Evolutionary conservation across 2,797 vertebrate genomes (phyloP).

Genomic region (Eutrigla gurnardus): DNA sequence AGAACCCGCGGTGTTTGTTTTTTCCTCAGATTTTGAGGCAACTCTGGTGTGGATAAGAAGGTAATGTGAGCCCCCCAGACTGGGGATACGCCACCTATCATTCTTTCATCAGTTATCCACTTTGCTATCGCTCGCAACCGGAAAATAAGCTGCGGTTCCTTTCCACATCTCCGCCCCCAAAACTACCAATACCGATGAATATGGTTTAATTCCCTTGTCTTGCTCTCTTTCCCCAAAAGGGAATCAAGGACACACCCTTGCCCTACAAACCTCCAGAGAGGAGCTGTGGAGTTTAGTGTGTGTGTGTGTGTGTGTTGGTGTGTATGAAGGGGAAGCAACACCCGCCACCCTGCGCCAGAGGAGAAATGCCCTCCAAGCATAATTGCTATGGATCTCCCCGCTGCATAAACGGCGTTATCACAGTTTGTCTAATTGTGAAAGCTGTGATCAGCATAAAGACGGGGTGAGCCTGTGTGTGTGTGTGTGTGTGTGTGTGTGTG

Average conservation of each 20-base stretch:
- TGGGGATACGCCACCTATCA: slow-evolving; percentile 40
- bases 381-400: slow-evolving; percentile 78
- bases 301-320: slow-evolving; percentile 10
- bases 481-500: slow-evolving; percentile 18
- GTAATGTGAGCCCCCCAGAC: slow-evolving; percentile 46
- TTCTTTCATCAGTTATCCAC: slow-evolving; percentile 48
- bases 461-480: slow-evolving; percentile 1
- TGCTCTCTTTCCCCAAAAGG: slow-evolving; percentile 2
- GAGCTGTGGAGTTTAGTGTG: slow-evolving; percentile 30
- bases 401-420: slow-evolving; percentile 76
- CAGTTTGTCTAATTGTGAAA: slow-evolving; percentile 82
- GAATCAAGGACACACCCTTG: slow-evolving; percentile 39
- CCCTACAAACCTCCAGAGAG: slow-evolving; percentile 43
- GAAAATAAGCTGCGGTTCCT: slow-evolving; percentile 26
- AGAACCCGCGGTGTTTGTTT: slow-evolving; percentile 61
- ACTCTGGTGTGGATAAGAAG: slow-evolving; percentile 54
- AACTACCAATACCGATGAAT: no score
- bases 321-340: slow-evolving; percentile 28
- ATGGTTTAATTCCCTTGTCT: slow-evolving; percentile 35
- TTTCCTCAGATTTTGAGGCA: slow-evolving; percentile 52
- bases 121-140: slow-evolving; percentile 30
- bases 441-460: slow-evolving; percentile 79
- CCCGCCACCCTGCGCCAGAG: slow-evolving; percentile 26
- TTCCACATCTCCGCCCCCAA: background rate
- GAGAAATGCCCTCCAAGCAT: slow-evolving; percentile 80